phyloP scores from a whole-genome alignment of 2,797 vertebrate genomes.

The Babyrousa celebensis region DNA sequence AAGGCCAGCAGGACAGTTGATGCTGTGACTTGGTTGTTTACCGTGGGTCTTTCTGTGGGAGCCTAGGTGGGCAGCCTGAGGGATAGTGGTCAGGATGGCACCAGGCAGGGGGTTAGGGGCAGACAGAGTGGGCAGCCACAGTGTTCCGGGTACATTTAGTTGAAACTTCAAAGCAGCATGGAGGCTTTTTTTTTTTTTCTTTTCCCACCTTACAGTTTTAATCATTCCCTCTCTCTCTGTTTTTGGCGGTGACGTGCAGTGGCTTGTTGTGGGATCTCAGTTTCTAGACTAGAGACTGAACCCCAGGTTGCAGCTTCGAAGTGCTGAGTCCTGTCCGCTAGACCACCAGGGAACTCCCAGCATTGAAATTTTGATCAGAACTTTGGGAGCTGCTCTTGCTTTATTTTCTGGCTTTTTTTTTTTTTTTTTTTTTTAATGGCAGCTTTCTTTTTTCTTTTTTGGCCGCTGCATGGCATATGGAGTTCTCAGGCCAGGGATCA shows the following conservation, averaged over 20 bases:
- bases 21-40: not conserved
- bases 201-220: too few species aligned
- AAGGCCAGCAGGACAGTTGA: not conserved
- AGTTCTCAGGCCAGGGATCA: too few species aligned
- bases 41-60: not conserved
- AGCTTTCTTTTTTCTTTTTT: too few species aligned
- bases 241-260: too few species aligned
- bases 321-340: too few species aligned
- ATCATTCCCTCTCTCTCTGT: too few species aligned
- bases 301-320: too few species aligned
- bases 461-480: too few species aligned
- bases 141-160: not conserved
- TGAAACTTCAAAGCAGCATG: not conserved
- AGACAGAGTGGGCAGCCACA: fast-evolving
- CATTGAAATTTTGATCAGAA: not conserved
- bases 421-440: not conserved
- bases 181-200: not conserved
- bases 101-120: not conserved
- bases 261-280: too few species aligned
- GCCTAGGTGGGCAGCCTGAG: not conserved
- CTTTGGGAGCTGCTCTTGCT: not conserved
- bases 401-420: not conserved
- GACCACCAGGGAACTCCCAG: not conserved
- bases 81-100: fast-evolving
- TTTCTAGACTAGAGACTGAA: too few species aligned